Percentiles rank a stretch among this genome's conserved stretches.
phyloP scores from a whole-genome alignment of 2,797 vertebrate species.

The Poecilia picta region DNA sequence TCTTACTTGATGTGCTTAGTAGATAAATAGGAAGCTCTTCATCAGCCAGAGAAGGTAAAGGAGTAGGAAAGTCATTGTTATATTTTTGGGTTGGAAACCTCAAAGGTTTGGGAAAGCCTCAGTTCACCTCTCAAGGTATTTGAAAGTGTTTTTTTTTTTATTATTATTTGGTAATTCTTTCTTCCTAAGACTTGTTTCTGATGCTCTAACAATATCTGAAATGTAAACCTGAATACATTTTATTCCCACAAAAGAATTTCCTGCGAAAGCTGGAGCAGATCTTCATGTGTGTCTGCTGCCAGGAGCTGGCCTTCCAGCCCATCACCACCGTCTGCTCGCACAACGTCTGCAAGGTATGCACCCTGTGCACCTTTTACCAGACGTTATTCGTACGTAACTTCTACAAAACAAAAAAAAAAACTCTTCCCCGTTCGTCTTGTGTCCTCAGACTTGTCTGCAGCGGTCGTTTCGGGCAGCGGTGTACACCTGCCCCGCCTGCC shows the following conservation, averaged over 20 bases:
- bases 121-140: background rate
- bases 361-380: constrained; percentile 36
- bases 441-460: constrained; percentile 91
- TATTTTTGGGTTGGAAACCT: background rate
- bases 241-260: constrained; percentile 86
- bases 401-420: background rate
- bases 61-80: too few relatives aligned
- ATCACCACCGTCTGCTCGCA: constrained; percentile 96
- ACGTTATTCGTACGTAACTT: background rate
- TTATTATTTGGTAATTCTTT: background rate
- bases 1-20: background rate
- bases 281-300: constrained; percentile 99
- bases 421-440: background rate
- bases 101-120: background rate
- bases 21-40: background rate
- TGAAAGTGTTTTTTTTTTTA: background rate
- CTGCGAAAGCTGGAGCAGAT: constrained; percentile 96
- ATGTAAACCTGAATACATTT: background rate
- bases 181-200: background rate
- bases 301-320: constrained; percentile 96
- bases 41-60: background rate
- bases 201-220: background rate
- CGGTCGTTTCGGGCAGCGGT: constrained; percentile 96
- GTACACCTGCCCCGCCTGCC: constrained; percentile 96
- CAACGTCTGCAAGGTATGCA: constrained; percentile 94